Evolutionary conservation across 2,888 invertebrate genomes (phyloP), one percentile per base, ranked within the genome.

Genomic region (Bibio marci): DNA sequence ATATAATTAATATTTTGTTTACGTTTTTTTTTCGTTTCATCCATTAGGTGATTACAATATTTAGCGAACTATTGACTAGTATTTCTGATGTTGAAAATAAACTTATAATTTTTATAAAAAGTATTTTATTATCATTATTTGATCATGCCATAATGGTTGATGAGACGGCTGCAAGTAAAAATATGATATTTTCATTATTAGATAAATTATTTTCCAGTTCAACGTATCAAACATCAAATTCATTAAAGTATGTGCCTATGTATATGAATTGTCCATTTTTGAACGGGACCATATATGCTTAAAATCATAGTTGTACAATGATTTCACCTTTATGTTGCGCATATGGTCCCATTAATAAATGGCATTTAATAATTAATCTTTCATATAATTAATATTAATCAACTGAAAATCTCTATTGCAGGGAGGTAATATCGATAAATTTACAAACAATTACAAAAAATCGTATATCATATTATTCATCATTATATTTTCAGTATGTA

Each of bases 111-210:
- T 42, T 62, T 2, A 37, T 62, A 19, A 52, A 53, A 39, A 55
- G 52, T 7, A 50, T 50, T 4, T 49, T 52, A 14, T 40, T 54
- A 11, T 47, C 52, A 2, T 48, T 55, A 27, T 43, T 62, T n/a
- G 62, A 62, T 42, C 60, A 61, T 42, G 46, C 57, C 0, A 59
- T 62, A 58, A 56, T 62, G 50, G 55, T 58, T 1, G 59, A 61
- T 39, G 59, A 60, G 36, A 47, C 55, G 38, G 53, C 54, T 19
- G 52, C 59, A 2, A 61, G 58, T 46, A 54, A 55, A 2, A 42
- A 44, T 1, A 46, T 56, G 33, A 42, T 60, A 7, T 41, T 61
- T 17, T 48, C 48, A 3, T 43, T 60, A 7, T 50, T 59, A 14
- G 51, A 48, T 5, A 49, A 48, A 2, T 40, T 60, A 2, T 45